Evolutionary conservation across 2,797 vertebrate genomes (phyloP).

Genomic region (Argya squamiceps): DNA sequence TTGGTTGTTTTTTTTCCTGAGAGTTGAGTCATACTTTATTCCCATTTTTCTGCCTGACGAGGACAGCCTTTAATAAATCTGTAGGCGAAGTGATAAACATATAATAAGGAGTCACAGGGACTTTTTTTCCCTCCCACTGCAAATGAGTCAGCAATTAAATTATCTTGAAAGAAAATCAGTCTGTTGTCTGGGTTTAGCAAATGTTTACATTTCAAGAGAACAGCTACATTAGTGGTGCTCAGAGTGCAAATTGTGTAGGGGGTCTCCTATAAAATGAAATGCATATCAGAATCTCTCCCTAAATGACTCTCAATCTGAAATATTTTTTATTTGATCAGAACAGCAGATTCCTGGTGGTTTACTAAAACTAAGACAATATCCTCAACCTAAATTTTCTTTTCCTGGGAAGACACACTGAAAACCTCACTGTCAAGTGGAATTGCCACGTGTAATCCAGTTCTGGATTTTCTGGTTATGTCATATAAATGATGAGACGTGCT

Average conservation of each 20-base stretch:
- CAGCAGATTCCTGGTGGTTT: background rate
- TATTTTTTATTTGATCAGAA: background rate
- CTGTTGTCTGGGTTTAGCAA: background rate
- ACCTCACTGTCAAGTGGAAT: background rate
- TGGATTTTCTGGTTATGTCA: background rate
- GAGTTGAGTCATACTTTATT: slow-evolving; percentile 26
- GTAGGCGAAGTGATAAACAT: background rate
- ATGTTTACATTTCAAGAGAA: background rate
- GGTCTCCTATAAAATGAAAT: background rate
- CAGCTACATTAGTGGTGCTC: background rate
- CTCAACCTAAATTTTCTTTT: background rate
- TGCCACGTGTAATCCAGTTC: background rate
- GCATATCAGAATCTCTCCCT: background rate
- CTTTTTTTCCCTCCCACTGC: background rate
- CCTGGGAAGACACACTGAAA: background rate
- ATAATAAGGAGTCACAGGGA: slow-evolving; percentile 5
- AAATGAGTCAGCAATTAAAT: slow-evolving; percentile 53
- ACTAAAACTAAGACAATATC: background rate
- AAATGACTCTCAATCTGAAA: background rate
- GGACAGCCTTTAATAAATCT: slow-evolving; percentile 31
- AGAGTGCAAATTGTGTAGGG: background rate
- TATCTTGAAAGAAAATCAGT: slow-evolving; percentile 4
- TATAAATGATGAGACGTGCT: background rate
- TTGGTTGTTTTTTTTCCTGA: background rate
- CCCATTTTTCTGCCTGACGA: background rate